Evolutionary conservation across 1,140 invertebrate species (phyloP).

Genomic region (Radopholus similis): DNA sequence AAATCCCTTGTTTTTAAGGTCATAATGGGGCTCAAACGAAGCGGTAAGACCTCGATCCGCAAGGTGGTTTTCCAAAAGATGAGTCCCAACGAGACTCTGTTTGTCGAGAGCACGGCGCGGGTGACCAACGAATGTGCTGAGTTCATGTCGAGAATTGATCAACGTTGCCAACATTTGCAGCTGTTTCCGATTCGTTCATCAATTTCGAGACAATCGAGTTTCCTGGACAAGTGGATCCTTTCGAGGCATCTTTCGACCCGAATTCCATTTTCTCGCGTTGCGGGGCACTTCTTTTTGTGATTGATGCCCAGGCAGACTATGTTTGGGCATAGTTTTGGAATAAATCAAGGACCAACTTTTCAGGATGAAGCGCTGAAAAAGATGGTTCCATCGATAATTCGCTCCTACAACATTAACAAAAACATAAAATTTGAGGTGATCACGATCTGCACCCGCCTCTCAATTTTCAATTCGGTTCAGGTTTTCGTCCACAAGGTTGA

Average conservation of each 20-base stretch:
- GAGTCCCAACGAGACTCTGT: constrained; percentile 99
- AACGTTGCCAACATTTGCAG: constrained; percentile 60
- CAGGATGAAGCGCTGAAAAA: constrained; percentile 84
- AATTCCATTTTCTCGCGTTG: constrained; percentile 80
- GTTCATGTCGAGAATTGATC: not conserved
- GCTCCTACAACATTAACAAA: constrained; percentile 91
- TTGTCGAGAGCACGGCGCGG: constrained; percentile 95
- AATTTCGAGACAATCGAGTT: constrained; percentile 99
- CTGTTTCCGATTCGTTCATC: constrained; percentile 91
- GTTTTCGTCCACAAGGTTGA: constrained; percentile 59
- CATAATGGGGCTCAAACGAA: constrained; percentile 64
- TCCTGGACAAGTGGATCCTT: constrained; percentile 95
- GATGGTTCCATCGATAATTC: constrained; percentile 83
- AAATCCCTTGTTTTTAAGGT: not conserved
- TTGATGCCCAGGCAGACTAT: constrained; percentile 81
- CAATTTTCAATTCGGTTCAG: constrained; percentile 29
- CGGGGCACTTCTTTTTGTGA: constrained; percentile 95
- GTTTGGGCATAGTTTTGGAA: no score
- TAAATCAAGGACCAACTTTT: no score
- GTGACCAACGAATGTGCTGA: constrained; percentile 86
- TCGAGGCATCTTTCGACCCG: constrained; percentile 89
- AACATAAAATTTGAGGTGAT: constrained; percentile 96
- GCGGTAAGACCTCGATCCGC: constrained; percentile 99
- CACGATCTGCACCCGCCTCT: no score
- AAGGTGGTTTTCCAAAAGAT: constrained; percentile 99